Evolutionary conservation across 2,797 vertebrate species (phyloP).

Genomic region (Protonibea diacanthus): DNA sequence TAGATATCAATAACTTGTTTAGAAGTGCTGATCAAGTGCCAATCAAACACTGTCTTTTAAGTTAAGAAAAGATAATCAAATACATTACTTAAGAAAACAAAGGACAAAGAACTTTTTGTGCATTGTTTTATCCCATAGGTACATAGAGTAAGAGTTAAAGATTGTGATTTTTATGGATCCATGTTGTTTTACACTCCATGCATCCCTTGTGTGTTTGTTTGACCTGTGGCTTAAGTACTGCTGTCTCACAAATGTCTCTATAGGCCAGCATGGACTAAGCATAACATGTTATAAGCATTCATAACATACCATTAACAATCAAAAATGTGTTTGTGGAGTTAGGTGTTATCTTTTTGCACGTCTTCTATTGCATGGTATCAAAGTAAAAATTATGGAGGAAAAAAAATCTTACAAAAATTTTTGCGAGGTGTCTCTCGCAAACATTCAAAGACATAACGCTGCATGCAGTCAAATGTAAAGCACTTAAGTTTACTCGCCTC

Average conservation of each 20-base stretch:
- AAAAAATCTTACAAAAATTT: conserved; percentile 77
- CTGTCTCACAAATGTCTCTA: conserved; percentile 89
- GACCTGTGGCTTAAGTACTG: conserved; percentile 90
- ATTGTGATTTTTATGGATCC: conserved; percentile 89
- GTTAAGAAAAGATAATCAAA: conserved; percentile 89
- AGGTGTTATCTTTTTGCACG: conserved; percentile 91
- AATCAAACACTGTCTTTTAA: conserved; percentile 88
- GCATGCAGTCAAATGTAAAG: conserved; percentile 87
- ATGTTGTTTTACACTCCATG: conserved; percentile 88
- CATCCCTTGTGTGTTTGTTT: conserved; percentile 90
- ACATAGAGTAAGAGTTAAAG: conserved; percentile 88
- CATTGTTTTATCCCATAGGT: conserved; percentile 88
- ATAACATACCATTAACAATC: conserved; percentile 90
- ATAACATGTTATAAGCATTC: conserved; percentile 91
- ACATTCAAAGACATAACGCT: conserved; percentile 85
- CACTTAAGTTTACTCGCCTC: conserved; percentile 84
- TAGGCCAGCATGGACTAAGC: conserved; percentile 91
- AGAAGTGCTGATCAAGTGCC: conserved; percentile 91
- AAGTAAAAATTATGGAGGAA: conserved; percentile 86
- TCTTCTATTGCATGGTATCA: conserved; percentile 92
- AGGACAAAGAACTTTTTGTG: conserved; percentile 86
- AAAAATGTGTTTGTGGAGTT: conserved; percentile 91
- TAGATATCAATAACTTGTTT: conserved; percentile 89
- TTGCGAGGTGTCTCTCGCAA: conserved; percentile 78
- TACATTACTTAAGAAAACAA: conserved; percentile 84